These are phyloP conservation scores for Melinaea marsaeus DNA, from an alignment of 2,888 invertebrate species.

Conservation along the genomic window DNA sequence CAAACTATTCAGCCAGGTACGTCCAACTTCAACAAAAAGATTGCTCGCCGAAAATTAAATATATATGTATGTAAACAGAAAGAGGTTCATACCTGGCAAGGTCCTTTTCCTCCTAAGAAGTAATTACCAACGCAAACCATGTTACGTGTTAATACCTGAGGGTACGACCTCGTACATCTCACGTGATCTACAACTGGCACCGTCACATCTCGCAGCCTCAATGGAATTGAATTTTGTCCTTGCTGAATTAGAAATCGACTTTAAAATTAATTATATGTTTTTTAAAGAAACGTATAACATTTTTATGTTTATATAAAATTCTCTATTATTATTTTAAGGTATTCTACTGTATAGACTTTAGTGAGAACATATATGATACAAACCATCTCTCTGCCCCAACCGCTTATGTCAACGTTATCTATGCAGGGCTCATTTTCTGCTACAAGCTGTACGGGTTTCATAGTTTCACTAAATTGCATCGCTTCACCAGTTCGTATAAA, in stretches of 20 bases:
- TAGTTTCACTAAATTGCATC: conserved; percentile 51
- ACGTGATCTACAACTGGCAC: conserved; percentile 53
- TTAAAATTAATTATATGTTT: background rate
- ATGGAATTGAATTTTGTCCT: conserved; percentile 59
- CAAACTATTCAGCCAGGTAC: background rate
- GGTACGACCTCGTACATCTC: conserved; percentile 46
- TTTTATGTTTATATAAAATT: no score
- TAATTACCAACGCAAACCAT: conserved; percentile 67
- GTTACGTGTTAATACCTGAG: conserved; percentile 50
- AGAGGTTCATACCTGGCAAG: conserved; percentile 54
- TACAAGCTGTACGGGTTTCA: conserved; percentile 53
- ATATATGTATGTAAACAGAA: background rate
- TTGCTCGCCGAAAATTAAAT: background rate
- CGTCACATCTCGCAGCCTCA: conserved; percentile 57
- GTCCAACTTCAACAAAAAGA: background rate
- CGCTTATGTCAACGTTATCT: conserved; percentile 54
- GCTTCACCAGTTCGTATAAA: conserved; percentile 61
- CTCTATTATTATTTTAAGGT: no score
- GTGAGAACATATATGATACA: background rate
- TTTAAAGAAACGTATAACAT: background rate
- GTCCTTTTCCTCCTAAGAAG: conserved; percentile 53
- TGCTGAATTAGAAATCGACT: conserved; percentile 43
- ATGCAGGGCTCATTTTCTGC: conserved; percentile 38
- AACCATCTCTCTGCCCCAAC: conserved; percentile 65
- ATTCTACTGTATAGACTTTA: no score